phyloP scores from a whole-genome alignment of 1,140 invertebrate species.

The Cherax destructor region DNA sequence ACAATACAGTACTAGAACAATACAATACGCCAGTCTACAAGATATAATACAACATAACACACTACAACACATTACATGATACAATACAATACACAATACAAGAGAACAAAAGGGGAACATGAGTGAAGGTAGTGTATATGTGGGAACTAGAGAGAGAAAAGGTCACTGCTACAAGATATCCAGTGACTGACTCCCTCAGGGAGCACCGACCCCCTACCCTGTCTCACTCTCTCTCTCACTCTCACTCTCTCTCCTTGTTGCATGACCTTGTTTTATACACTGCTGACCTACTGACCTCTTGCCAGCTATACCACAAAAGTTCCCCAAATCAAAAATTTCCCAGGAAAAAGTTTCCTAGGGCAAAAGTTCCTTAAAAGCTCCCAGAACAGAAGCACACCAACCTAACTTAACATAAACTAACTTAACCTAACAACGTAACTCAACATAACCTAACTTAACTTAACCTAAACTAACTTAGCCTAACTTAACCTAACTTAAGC shows the following conservation, averaged over 20 bases:
- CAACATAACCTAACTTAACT: too few species aligned
- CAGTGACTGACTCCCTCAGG: neutral
- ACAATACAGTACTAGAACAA: too few species aligned
- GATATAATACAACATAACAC: neutral
- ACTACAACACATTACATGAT: neutral
- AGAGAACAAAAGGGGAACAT: too few species aligned
- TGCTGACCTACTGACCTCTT: neutral
- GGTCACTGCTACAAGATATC: neutral
- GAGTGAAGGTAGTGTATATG: too few species aligned
- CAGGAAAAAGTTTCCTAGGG: neutral
- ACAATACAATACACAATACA: neutral
- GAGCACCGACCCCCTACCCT: neutral
- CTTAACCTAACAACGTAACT: neutral
- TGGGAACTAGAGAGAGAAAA: too few species aligned
- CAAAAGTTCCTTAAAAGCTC: neutral
- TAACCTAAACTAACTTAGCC: too few species aligned
- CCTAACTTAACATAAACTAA: neutral
- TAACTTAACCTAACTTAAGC: too few species aligned
- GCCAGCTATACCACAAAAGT: too few species aligned
- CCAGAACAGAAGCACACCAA: neutral
- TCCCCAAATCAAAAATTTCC: neutral
- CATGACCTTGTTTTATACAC: too few species aligned
- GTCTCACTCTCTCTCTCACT: conserved; percentile 29
- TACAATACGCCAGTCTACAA: neutral
- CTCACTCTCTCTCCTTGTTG: neutral